A percentile compares a stretch with the other conserved stretches of the same genome.
phyloP scores from a whole-genome alignment of 2,797 vertebrate species.

The Lagodon rhomboides region DNA sequence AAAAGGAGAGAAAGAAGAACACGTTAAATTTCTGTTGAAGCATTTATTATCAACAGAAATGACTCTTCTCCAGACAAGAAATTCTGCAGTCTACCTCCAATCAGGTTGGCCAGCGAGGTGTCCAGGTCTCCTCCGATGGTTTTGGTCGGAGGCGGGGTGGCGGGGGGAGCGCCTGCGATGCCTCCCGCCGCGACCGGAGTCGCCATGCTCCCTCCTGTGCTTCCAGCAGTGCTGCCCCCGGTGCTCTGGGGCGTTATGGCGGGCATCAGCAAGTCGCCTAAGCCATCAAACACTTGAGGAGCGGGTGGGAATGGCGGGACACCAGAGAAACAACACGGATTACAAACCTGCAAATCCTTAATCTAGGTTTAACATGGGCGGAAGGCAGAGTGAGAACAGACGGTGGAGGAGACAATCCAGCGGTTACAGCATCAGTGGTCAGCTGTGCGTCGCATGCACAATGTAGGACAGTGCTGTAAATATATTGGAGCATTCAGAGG shows the following conservation, averaged over 20 bases:
- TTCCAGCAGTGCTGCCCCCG: slow-evolving; percentile 82
- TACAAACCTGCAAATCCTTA: slow-evolving; percentile 50
- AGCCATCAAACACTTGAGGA: slow-evolving; percentile 92
- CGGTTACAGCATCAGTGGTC: slow-evolving; percentile 20
- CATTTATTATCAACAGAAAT: neutral
- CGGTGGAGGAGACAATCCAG: slow-evolving; percentile 41
- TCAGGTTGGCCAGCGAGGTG: slow-evolving; percentile 95
- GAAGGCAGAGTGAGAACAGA: slow-evolving; percentile 44
- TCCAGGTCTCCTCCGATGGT: slow-evolving; percentile 94
- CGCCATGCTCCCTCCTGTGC: slow-evolving; percentile 77
- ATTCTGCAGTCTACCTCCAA: slow-evolving; percentile 89
- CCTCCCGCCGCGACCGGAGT: slow-evolving; percentile 64
- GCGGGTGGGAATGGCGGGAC: slow-evolving; percentile 26
- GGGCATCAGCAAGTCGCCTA: slow-evolving; percentile 98
- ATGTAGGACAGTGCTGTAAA: slow-evolving; percentile 7
- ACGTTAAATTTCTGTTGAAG: neutral
- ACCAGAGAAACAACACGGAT: slow-evolving; percentile 60
- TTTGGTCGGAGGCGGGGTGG: slow-evolving; percentile 87
- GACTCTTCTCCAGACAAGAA: neutral
- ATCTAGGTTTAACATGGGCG: slow-evolving; percentile 36
- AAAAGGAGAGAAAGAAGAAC: slow-evolving; percentile 26
- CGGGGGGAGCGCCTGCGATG: slow-evolving; percentile 45
- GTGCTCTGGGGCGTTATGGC: slow-evolving; percentile 94
- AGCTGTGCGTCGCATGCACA: slow-evolving; percentile 59
- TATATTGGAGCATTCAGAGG: slow-evolving; percentile 42